A percentile compares a stretch with the other conserved stretches of the same genome.
Evolutionary conservation across 2,113 vertebrate genomes (phyloP).

Genomic region (Odontophorus gujanensis): DNA sequence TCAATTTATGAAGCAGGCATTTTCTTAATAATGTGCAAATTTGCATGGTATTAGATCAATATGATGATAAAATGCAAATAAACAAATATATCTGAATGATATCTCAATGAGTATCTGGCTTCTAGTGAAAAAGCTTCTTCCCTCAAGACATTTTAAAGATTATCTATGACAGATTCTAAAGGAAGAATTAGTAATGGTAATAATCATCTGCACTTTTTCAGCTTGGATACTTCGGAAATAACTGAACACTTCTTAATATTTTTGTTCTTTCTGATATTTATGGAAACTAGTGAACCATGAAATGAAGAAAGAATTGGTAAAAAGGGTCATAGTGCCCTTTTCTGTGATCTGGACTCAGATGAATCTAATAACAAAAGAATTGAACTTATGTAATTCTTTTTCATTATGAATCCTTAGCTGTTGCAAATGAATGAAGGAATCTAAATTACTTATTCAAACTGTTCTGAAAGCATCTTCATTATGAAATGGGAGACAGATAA

Average conservation of each 20-base stretch:
- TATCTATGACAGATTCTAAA: neutral
- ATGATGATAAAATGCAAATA: neutral
- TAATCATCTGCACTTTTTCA: constrained; percentile 5
- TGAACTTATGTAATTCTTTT: neutral
- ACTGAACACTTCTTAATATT: neutral
- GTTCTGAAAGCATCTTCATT: neutral
- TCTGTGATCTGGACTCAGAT: neutral
- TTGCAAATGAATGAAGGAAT: neutral
- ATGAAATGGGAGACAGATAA: neutral
- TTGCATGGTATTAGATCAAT: neutral
- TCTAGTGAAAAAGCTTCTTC: neutral
- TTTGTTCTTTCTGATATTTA: constrained; percentile 25
- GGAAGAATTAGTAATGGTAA: neutral
- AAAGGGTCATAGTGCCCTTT: neutral
- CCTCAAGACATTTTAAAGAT: neutral
- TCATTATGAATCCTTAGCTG: neutral
- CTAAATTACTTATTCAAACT: neutral
- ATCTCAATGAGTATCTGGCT: neutral
- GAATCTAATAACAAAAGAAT: neutral
- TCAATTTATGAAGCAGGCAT: neutral
- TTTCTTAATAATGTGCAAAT: neutral
- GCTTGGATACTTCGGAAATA: constrained; percentile 1
- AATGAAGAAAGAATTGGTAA: neutral
- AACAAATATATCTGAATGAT: neutral
- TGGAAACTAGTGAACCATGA: constrained; percentile 30